Base-by-base conservation (phyloP, 1,140 invertebrate genomes). In the Apis cerana region DNA sequence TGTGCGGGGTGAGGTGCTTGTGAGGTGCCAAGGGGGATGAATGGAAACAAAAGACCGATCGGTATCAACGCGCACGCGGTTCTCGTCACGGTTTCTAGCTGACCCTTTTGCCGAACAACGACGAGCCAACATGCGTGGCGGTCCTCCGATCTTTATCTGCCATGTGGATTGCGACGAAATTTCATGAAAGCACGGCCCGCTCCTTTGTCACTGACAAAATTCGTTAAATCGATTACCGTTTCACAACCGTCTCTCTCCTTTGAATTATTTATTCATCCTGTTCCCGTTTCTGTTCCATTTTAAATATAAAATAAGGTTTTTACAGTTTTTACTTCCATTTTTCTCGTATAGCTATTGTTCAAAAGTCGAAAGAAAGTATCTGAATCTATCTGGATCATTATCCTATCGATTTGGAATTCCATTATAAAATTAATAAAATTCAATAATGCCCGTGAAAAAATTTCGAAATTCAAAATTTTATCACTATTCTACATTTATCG, bases 1-100 rank as follows among this genome's bases (percentile, higher is more conserved):
- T 79, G 77, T 72, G 58, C 80, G 78, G 86, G 86, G 85, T 85
- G 27, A 27, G 27, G 84, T 65, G 84, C n/a, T 59, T 69, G 81
- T 67, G 82, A 92, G 89, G 91, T 91, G 91, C 85, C 85, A 92
- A 89, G 86, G 88, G 90, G 91, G 91, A 92, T 92, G 89, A 92
- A 92, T 89, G 91, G 89, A 92, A 92, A 92, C 91, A 92, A 92
- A 92, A 92, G 91, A 91, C 84, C 85, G 91, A 92, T 92, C 83
- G 74, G 85, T 92, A 92, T 92, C 89, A 82, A 62, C 82, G 87
- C 71, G 79, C 89, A 80, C 90, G 86, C 88, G 83, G 79, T 85
- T 80, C 85, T 74, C 83, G 89, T 91, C 89, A 91, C 89, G 90
- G 83, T 85, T 78, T 81, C 87, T 82, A 88, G 75, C 75, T 74